Percentiles rank a stretch among this genome's conserved stretches.
Evolutionary conservation across 2,888 invertebrate genomes (phyloP).

Genomic region (Pollenia griseotomentosa): DNA sequence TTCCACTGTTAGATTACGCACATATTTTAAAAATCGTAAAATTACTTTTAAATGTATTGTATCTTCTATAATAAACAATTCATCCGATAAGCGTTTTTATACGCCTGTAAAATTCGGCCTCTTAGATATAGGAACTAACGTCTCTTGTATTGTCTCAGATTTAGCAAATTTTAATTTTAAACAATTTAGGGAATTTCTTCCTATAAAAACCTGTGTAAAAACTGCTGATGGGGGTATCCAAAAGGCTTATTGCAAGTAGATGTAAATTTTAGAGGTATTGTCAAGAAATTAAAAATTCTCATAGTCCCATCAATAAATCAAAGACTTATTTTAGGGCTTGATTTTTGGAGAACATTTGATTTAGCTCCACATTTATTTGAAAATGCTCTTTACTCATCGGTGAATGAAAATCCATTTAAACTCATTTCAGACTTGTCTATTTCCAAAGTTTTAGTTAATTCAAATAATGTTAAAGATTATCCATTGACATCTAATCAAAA

Average conservation of each 20-base stretch:
- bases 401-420: not conserved
- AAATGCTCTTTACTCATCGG: not conserved
- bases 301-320: not conserved
- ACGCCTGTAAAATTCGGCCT: not conserved
- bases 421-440: not conserved
- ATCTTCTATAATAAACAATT: not conserved
- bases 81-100: not conserved
- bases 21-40: not conserved
- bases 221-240: not conserved
- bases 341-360: constrained; percentile 8
- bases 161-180: not conserved
- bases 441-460: not conserved
- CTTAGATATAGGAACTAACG: not conserved
- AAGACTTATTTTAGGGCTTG: not conserved
- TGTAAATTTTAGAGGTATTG: not conserved
- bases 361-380: constrained; percentile 4
- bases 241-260: not conserved
- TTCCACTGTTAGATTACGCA: not conserved
- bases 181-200: not conserved
- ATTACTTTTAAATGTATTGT: not conserved
- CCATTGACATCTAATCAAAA: not conserved
- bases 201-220: not conserved
- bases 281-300: not conserved
- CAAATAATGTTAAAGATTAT: not conserved
- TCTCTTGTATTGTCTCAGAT: not conserved